Evolutionary conservation across 2,113 vertebrate genomes (phyloP).

Genomic region (Suricata suricatta): DNA sequence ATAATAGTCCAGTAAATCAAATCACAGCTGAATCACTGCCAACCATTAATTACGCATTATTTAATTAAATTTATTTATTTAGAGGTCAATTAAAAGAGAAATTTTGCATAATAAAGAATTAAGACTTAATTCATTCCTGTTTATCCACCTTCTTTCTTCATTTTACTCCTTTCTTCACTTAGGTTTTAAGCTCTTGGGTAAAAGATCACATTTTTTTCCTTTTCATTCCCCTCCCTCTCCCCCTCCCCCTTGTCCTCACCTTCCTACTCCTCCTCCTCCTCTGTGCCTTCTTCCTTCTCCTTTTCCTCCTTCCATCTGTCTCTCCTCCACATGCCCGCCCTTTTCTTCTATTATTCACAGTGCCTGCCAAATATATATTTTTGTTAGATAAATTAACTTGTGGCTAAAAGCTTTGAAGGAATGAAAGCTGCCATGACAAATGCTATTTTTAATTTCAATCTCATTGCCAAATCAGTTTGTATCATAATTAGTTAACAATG

Average conservation of each 20-base stretch:
- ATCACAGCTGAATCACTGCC: not conserved
- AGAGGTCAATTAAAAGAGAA: not conserved
- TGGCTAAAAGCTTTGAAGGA: not conserved
- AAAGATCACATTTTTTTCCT: not conserved
- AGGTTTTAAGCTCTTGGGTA: not conserved
- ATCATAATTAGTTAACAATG: not conserved
- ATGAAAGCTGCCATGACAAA: not conserved
- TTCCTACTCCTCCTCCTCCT: too few relatives aligned
- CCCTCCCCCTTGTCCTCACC: not conserved
- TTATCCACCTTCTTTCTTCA: not conserved
- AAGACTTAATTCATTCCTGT: not conserved
- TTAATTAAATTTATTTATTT: not conserved
- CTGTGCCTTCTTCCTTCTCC: not conserved
- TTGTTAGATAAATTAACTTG: not conserved
- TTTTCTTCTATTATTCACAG: not conserved
- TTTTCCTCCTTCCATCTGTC: not conserved
- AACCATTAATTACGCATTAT: not conserved
- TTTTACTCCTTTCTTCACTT: not conserved
- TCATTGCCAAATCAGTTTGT: not conserved
- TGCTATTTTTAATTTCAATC: not conserved
- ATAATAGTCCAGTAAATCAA: not conserved
- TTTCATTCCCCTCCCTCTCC: not conserved
- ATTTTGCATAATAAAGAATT: not conserved
- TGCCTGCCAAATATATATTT: not conserved
- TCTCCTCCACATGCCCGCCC: not conserved